Conservation (phyloP, 1,140 invertebrate species). For the Adoxophyes honmai region DNA sequence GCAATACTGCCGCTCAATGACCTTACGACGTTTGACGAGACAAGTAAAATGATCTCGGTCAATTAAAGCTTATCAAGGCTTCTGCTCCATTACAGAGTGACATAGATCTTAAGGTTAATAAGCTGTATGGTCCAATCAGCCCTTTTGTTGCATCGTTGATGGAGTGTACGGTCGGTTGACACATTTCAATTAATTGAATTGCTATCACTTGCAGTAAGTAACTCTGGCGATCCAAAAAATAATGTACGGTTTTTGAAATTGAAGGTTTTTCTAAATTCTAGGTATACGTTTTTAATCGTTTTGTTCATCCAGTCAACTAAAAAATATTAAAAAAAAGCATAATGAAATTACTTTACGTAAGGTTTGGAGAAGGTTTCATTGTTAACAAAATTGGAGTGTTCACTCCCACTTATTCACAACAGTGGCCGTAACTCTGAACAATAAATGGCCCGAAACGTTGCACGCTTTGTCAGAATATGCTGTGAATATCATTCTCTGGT, state of each 20-base stretch:
- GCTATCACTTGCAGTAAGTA: neutral
- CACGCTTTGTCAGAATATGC: neutral
- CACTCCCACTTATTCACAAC: slow-evolving; percentile 1
- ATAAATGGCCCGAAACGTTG: neutral
- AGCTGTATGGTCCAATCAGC: slow-evolving; percentile 46
- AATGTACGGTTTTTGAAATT: no score
- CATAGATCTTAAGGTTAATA: slow-evolving; percentile 55
- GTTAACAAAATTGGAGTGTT: no score
- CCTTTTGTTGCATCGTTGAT: slow-evolving; percentile 53
- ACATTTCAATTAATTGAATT: slow-evolving; percentile 25
- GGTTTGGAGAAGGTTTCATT: neutral
- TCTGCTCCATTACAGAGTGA: slow-evolving; percentile 57
- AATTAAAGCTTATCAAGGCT: slow-evolving; percentile 68
- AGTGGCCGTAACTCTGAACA: neutral
- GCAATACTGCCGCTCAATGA: neutral
- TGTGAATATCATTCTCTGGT: slow-evolving; percentile 10
- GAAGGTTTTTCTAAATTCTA: no score
- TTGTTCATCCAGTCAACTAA: no score
- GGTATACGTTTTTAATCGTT: no score
- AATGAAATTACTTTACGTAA: no score
- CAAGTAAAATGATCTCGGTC: slow-evolving; percentile 48
- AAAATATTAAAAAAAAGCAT: no score
- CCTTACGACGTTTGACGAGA: slow-evolving; percentile 36
- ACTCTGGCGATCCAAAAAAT: no score
- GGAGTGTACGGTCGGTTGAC: slow-evolving; percentile 35